A percentile compares a stretch with the other conserved stretches of the same genome.
These are phyloP conservation scores for Vidua macroura DNA, from an alignment of 2,113 vertebrate genomes.

Conservation along the genomic window DNA sequence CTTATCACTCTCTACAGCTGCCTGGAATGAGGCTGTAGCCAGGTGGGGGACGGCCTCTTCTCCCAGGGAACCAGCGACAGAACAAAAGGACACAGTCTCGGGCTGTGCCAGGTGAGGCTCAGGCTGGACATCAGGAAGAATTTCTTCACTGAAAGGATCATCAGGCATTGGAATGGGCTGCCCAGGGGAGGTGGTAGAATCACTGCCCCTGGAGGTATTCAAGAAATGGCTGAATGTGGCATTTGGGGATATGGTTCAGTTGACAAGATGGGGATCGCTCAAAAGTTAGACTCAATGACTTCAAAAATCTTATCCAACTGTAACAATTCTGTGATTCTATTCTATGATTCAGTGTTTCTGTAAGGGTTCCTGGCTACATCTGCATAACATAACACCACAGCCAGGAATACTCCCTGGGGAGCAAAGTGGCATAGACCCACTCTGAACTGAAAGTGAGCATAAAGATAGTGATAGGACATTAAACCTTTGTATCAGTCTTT, in stretches of 20 bases:
- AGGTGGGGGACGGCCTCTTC: rapidly evolving
- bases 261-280: neutral
- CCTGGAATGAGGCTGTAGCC: neutral
- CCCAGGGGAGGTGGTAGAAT: neutral
- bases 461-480: neutral
- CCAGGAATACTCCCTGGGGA: neutral
- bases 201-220: neutral
- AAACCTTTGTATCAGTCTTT: neutral
- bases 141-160: neutral
- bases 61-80: rapidly evolving
- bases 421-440: neutral
- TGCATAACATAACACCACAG: neutral
- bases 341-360: neutral
- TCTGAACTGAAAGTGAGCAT: neutral
- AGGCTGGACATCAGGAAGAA: neutral
- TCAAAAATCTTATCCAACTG: neutral
- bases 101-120: neutral
- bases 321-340: neutral
- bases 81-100: neutral
- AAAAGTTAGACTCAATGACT: neutral
- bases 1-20: neutral
- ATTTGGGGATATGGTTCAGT: neutral
- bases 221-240: neutral
- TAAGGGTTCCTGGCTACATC: neutral
- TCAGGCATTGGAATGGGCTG: neutral